Evolutionary conservation across 2,888 invertebrate genomes (phyloP), one percentile per base, ranked within the genome.

Genomic region (Hanleya hanleyi): DNA sequence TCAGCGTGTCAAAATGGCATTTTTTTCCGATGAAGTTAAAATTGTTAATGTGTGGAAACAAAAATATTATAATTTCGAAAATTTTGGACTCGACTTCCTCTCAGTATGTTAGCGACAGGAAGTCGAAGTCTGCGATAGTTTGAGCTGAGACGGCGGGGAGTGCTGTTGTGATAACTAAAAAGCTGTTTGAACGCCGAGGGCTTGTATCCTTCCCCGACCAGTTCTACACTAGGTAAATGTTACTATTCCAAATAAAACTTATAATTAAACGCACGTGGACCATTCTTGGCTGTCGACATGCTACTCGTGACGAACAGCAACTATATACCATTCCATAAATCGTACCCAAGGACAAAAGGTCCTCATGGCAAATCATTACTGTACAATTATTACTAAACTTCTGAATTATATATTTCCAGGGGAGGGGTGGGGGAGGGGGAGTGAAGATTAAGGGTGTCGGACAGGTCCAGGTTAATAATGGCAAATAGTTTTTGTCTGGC

Each of bases 171-270:
- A 57, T 57, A 57, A 29, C 57, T 57, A 57, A 57, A 57, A 57
- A n/a, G n/a, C 57, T 26, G 15, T 15, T 32, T 22, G 15, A 22
- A 15, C 22, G 26, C 26, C 22, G 29, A 22, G 57, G 22, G 26
- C 57, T 15, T 57, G 57, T 57, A 57, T 57, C 57, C 26, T 57
- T 57, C 29, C 29, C 57, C 29, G 32, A 32, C 57, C 57, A 57
- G 22, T 57, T 57, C 29, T 32, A 57, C 57, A 32, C 57, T 22
- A 57, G 57, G 57, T 32, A 22, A 57, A 2, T 57, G 57, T 57
- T 57, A 32, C 22, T 57, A 29, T 57, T 57, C 57, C 57, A 57
- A 57, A 57, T 57, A 57, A 57, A 57, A 57, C 29, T 32, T 57
- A 57, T 57, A 57, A 57, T 57, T 57, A 32, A 26, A 57, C 22